Conservation (phyloP, 2,888 invertebrate species). For the Xanthorhoe spadicearia region DNA sequence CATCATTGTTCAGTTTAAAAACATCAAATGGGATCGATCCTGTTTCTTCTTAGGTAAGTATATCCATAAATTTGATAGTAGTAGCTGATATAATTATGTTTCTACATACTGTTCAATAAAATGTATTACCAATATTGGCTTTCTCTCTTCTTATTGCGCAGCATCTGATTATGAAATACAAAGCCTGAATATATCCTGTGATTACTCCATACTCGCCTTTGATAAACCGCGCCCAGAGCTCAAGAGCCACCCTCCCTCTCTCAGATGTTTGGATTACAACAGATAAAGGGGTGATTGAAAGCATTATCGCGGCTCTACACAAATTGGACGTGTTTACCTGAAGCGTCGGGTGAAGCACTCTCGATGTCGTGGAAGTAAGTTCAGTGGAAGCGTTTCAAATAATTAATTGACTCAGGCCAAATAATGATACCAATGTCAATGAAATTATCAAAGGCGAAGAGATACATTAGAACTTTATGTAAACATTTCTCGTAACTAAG, state of each 20-base stretch:
- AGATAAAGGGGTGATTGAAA: conserved; percentile 65
- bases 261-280: conserved; percentile 61
- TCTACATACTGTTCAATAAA: neutral
- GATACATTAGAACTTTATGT: no score
- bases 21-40: no score
- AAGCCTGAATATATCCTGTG: conserved; percentile 58
- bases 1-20: no score
- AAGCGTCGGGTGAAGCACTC: conserved; percentile 65
- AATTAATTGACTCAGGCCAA: neutral
- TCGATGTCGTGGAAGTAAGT: conserved; percentile 51
- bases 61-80: no score
- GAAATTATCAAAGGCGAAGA: neutral
- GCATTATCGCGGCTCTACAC: conserved; percentile 61
- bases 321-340: conserved; percentile 72
- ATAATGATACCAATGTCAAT: neutral
- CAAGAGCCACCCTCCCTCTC: conserved; percentile 54
- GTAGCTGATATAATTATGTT: neutral
- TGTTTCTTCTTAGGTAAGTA: no score
- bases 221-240: conserved; percentile 53
- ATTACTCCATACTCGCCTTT: conserved; percentile 58
- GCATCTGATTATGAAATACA: conserved; percentile 66
- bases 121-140: neutral
- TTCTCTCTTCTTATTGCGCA: conserved; percentile 54
- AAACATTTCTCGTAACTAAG: no score
- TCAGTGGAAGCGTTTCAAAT: conserved; percentile 46